Percentiles rank a stretch among this genome's conserved stretches.
Conservation (phyloP, 2,113 vertebrate genomes). For the Paracanthobrama guichenoti region DNA sequence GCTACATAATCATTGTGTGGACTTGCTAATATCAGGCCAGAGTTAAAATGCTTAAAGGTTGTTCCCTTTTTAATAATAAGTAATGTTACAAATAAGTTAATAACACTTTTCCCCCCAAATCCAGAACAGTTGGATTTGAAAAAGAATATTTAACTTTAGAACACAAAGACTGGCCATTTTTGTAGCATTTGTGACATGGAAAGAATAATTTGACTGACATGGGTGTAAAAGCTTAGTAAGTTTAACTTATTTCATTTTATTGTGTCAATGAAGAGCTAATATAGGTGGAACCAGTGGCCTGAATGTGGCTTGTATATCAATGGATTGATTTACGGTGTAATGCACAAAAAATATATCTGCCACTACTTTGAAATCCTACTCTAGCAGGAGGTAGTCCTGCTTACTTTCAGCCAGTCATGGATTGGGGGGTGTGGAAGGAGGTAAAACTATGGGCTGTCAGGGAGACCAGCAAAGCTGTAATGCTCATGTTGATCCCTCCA, state of each 20-base stretch:
- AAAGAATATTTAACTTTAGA: conserved; percentile 17
- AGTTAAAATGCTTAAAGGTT: conserved; percentile 63
- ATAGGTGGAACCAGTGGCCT: conserved; percentile 52
- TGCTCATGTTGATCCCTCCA: conserved; percentile 45
- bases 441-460: conserved; percentile 38
- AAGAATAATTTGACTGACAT: conserved; percentile 28
- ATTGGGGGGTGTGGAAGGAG: conserved; percentile 29
- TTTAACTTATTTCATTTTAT: conserved; percentile 55
- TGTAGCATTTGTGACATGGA: conserved; percentile 51
- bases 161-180: conserved; percentile 44
- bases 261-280: conserved; percentile 56
- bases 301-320: conserved; percentile 53
- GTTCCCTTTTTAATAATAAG: conserved; percentile 54
- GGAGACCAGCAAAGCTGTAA: conserved; percentile 46
- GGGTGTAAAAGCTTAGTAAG: conserved; percentile 55
- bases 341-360: conserved; percentile 54
- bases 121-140: conserved; percentile 13
- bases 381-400: conserved; percentile 40
- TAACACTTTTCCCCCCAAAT: conserved; percentile 18
- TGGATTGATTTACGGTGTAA: conserved; percentile 43
- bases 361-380: conserved; percentile 41
- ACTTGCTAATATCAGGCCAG: conserved; percentile 56
- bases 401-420: conserved; percentile 28
- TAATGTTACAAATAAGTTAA: conserved; percentile 7
- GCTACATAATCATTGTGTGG: conserved; percentile 44